Conservation (phyloP, 2,888 invertebrate genomes). For the Polymixis flavicincta region DNA sequence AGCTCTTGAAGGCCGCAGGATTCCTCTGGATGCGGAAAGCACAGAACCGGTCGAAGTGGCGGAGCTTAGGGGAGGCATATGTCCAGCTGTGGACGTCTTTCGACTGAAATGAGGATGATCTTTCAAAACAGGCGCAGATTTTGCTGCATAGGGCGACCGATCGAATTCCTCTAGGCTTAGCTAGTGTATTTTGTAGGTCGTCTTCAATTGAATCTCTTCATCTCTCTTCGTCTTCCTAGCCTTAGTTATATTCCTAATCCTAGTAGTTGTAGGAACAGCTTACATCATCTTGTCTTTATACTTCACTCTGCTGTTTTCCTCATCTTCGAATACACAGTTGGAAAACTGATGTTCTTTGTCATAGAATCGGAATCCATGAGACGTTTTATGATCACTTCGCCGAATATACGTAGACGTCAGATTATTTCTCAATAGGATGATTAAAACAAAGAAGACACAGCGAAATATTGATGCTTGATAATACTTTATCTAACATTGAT, state of each 20-base stretch:
- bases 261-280: background rate
- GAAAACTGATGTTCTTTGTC: background rate
- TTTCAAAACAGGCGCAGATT: too few relatives aligned
- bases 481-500: background rate
- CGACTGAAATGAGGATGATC: too few relatives aligned
- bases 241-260: too few relatives aligned
- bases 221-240: background rate
- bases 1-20: too few relatives aligned
- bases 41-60: too few relatives aligned
- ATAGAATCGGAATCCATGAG: background rate
- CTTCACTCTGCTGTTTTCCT: background rate
- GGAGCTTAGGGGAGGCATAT: too few relatives aligned
- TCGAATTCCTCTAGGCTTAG: background rate
- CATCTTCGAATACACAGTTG: too few relatives aligned
- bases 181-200: background rate
- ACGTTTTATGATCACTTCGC: too few relatives aligned
- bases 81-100: too few relatives aligned
- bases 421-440: background rate
- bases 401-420: background rate
- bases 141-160: background rate
- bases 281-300: background rate
- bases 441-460: background rate
- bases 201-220: too few relatives aligned
- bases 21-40: too few relatives aligned
- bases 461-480: background rate